Evolutionary conservation across 2,888 invertebrate genomes (phyloP).

Genomic region (Orthonevra nobilis): DNA sequence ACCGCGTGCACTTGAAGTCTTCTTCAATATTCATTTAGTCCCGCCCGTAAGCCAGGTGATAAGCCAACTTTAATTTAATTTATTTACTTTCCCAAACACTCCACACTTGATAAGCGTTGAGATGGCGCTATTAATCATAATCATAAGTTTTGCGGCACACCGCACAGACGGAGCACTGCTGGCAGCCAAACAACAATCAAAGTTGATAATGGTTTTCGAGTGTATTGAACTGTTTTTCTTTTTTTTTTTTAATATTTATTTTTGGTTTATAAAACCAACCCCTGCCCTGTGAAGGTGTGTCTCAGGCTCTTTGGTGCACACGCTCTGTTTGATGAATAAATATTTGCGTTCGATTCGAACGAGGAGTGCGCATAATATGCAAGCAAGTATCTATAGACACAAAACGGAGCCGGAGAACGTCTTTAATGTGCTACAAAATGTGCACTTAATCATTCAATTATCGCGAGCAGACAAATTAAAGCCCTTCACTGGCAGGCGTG

Average conservation of each 20-base stretch:
- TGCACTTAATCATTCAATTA: slow-evolving; percentile 67
- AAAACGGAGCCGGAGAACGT: not conserved
- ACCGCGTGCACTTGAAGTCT: slow-evolving; percentile 43
- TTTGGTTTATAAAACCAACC: slow-evolving; percentile 21
- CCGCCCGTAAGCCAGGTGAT: slow-evolving; percentile 38
- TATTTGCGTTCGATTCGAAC: slow-evolving; percentile 62
- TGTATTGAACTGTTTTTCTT: slow-evolving; percentile 44
- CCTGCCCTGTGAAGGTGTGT: not conserved
- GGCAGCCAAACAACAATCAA: slow-evolving; percentile 24
- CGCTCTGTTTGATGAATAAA: slow-evolving; percentile 51
- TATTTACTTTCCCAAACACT: slow-evolving; percentile 63
- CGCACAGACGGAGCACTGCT: not conserved
- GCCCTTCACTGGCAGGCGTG: slow-evolving; percentile 13
- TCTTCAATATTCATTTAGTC: slow-evolving; percentile 32
- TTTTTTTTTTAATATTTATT: slow-evolving; percentile 23
- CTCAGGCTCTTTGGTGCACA: slow-evolving; percentile 1
- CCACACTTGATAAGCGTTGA: slow-evolving; percentile 53
- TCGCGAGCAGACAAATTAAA: slow-evolving; percentile 47
- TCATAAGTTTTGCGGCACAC: slow-evolving; percentile 44
- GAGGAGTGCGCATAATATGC: slow-evolving; percentile 1
- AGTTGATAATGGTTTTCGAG: slow-evolving; percentile 47
- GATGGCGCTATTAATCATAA: slow-evolving; percentile 69
- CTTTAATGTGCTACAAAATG: slow-evolving; percentile 51
- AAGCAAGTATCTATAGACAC: not conserved
- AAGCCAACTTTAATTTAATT: slow-evolving; percentile 56